Conservation (phyloP, 2,888 invertebrate species). For the Archips crataeganus region DNA sequence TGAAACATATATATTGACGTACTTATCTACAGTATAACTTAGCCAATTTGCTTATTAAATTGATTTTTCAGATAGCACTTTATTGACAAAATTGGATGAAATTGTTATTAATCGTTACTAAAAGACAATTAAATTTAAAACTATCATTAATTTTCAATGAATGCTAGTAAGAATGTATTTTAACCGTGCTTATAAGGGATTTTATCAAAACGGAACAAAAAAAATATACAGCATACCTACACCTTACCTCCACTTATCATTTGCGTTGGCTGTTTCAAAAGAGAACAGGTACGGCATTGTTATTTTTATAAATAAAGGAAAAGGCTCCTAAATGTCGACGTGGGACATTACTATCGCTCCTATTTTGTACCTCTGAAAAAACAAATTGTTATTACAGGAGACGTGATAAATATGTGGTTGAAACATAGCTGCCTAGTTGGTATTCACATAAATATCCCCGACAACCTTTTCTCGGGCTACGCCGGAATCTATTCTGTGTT, state of each 20-base stretch:
- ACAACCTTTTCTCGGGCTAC: slow-evolving; percentile 34
- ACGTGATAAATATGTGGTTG: slow-evolving; percentile 42
- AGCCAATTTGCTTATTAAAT: too few relatives aligned
- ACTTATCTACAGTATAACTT: not conserved
- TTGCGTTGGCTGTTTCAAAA: slow-evolving; percentile 27
- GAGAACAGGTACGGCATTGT: slow-evolving; percentile 32
- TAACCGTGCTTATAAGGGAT: not conserved
- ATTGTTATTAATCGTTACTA: not conserved
- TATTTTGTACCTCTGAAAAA: slow-evolving; percentile 39
- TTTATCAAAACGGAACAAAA: not conserved
- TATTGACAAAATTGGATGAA: too few relatives aligned
- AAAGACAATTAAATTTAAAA: not conserved
- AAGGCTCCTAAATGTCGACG: slow-evolving; percentile 33
- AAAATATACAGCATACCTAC: slow-evolving; percentile 21
- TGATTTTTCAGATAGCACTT: too few relatives aligned
- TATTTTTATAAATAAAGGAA: slow-evolving; percentile 40
- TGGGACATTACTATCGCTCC: slow-evolving; percentile 38
- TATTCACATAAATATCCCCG: slow-evolving; percentile 41
- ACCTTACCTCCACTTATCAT: slow-evolving; percentile 33
- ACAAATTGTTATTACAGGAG: slow-evolving; percentile 42
- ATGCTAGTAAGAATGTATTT: not conserved
- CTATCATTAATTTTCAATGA: not conserved
- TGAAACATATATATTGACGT: not conserved
- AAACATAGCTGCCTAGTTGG: slow-evolving; percentile 38
- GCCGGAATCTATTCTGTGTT: slow-evolving; percentile 35